These are phyloP conservation scores for Exocentrus adspersus DNA, from an alignment of 2,888 invertebrate species.

Conservation along the genomic window DNA sequence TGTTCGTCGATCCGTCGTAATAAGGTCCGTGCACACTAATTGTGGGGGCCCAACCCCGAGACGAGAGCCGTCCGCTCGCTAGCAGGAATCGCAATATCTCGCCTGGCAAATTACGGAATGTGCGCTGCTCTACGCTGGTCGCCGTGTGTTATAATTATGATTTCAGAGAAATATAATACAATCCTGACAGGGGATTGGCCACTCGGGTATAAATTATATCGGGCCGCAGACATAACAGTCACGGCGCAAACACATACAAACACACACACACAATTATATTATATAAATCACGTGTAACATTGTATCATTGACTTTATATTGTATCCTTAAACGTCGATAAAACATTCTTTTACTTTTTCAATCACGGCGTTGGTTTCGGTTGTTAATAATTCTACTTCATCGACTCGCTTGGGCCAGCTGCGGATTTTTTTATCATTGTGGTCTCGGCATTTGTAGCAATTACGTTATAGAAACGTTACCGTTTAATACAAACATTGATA, in stretches of 20 bases:
- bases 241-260: no score
- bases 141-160: constrained; percentile 18
- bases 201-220: constrained; percentile 18
- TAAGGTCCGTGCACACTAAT: no score
- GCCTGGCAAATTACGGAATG: constrained; percentile 5
- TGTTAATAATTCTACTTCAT: no score
- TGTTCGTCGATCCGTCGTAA: no score
- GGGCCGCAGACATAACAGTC: constrained; percentile 20
- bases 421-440: no score
- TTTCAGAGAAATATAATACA: constrained; percentile 23
- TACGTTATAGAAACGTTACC: no score
- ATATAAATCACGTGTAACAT: constrained; percentile 17
- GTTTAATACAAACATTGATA: constrained; percentile 40
- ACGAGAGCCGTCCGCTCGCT: not conserved
- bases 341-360: constrained; percentile 21
- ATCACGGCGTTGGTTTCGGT: no score
- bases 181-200: constrained; percentile 18
- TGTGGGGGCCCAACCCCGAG: not conserved
- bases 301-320: no score
- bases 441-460: no score
- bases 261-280: constrained; percentile 16
- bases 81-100: not conserved
- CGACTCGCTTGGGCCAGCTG: no score
- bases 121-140: not conserved
- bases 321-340: constrained; percentile 19